Conservation (phyloP, 2,888 invertebrate species). For the Bellardia pandia region DNA sequence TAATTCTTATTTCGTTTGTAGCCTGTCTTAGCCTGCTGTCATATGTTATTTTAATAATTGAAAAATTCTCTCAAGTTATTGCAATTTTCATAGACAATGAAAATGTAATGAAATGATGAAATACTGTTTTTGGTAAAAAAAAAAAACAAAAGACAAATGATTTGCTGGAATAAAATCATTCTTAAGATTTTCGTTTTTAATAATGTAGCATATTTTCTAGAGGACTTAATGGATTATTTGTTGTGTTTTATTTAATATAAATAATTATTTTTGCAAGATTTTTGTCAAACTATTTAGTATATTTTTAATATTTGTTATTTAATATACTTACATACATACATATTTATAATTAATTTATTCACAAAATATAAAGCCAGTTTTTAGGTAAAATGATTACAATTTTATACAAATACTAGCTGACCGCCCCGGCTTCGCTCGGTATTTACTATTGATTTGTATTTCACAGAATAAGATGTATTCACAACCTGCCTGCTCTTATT, state of each 20-base stretch:
- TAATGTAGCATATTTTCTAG: constrained; percentile 6
- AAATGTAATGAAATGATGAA: constrained; percentile 17
- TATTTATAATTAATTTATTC: too few species aligned
- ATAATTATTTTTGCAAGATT: too few species aligned
- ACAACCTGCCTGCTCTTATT: too few species aligned
- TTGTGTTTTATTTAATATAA: background rate
- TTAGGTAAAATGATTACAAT: too few species aligned
- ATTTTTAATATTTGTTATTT: too few species aligned
- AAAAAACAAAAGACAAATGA: constrained; percentile 11
- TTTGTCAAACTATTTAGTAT: too few species aligned
- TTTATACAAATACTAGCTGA: too few species aligned
- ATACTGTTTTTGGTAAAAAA: background rate
- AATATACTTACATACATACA: too few species aligned
- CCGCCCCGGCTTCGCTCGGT: too few species aligned
- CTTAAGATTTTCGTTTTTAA: background rate
- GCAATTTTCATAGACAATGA: background rate
- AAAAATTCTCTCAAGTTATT: constrained; percentile 9
- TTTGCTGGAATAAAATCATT: constrained; percentile 6
- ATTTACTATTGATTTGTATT: too few species aligned
- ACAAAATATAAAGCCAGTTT: too few species aligned
- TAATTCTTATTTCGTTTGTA: constrained; percentile 10
- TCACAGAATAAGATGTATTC: too few species aligned
- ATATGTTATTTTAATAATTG: constrained; percentile 34
- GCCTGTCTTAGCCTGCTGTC: constrained; percentile 10
- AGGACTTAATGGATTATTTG: background rate